phyloP scores from a whole-genome alignment of 2,113 vertebrate genomes.

The Scalopus aquaticus region DNA sequence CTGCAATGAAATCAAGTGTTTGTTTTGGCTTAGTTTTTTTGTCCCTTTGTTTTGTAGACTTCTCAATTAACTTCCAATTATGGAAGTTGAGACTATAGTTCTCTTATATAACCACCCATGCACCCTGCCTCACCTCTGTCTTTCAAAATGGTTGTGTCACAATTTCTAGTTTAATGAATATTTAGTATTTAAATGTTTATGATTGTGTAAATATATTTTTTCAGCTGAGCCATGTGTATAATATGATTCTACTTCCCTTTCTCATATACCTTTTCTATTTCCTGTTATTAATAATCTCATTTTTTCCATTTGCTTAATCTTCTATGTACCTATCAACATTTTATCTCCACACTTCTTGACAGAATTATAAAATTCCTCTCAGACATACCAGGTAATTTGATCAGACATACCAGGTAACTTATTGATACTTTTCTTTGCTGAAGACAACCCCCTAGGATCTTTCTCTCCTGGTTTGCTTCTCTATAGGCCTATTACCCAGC shows the following conservation, averaged over 20 bases:
- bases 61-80: background rate
- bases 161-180: background rate
- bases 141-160: background rate
- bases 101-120: background rate
- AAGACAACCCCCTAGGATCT: background rate
- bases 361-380: conserved; percentile 26
- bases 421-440: conserved; percentile 17
- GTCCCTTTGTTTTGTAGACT: background rate
- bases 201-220: conserved; percentile 6
- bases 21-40: no score
- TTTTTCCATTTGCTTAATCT: conserved; percentile 40
- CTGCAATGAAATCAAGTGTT: no score
- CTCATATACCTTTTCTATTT: conserved; percentile 8
- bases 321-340: background rate
- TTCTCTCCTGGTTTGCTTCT: conserved; percentile 22
- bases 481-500: background rate
- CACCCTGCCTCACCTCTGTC: background rate
- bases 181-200: conserved; percentile 42
- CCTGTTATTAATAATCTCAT: background rate
- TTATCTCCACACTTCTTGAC: conserved; percentile 1
- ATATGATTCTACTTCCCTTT: conserved; percentile 8
- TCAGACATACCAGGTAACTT: background rate
- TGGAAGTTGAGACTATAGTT: background rate
- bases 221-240: background rate
- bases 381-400: background rate